phyloP scores from a whole-genome alignment of 2,888 invertebrate genomes.

The Slavum lentiscoides region DNA sequence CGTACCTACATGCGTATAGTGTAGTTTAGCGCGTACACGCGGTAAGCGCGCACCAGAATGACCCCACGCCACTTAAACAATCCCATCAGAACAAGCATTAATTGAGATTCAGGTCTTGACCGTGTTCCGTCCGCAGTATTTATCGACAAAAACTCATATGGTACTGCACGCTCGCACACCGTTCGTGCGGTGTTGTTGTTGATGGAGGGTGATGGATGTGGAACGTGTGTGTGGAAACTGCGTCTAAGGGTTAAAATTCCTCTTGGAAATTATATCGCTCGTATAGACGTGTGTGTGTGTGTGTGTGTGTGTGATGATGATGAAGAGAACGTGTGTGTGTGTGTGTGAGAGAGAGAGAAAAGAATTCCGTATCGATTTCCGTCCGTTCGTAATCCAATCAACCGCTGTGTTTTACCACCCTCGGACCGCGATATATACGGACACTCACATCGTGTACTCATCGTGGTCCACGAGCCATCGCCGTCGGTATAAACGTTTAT shows the following conservation, averaged over 20 bases:
- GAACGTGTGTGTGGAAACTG: conserved; percentile 12
- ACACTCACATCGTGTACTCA: background rate
- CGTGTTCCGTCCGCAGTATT: background rate
- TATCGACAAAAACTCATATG: conserved; percentile 1
- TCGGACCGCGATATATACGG: background rate
- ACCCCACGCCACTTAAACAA: conserved; percentile 42
- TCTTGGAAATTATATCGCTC: conserved; percentile 39
- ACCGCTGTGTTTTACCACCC: conserved; percentile 49
- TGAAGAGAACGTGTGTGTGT: background rate
- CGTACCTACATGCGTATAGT: too few species aligned
- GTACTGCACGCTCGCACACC: background rate
- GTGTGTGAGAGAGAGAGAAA: background rate
- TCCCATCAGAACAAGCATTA: conserved; percentile 49
- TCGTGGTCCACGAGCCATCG: conserved; percentile 5
- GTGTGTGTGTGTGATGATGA: background rate
- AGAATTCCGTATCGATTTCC: conserved; percentile 51
- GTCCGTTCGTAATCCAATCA: conserved; percentile 51
- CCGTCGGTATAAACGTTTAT: conserved; percentile 42
- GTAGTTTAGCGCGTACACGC: background rate
- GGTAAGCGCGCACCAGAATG: conserved; percentile 18
- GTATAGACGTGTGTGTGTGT: background rate
- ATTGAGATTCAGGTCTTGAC: conserved; percentile 52
- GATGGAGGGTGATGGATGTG: background rate
- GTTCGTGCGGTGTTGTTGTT: background rate
- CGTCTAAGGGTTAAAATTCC: conserved; percentile 44